phyloP scores from a whole-genome alignment of 2,797 vertebrate species.

The Sebastes flavidus region DNA sequence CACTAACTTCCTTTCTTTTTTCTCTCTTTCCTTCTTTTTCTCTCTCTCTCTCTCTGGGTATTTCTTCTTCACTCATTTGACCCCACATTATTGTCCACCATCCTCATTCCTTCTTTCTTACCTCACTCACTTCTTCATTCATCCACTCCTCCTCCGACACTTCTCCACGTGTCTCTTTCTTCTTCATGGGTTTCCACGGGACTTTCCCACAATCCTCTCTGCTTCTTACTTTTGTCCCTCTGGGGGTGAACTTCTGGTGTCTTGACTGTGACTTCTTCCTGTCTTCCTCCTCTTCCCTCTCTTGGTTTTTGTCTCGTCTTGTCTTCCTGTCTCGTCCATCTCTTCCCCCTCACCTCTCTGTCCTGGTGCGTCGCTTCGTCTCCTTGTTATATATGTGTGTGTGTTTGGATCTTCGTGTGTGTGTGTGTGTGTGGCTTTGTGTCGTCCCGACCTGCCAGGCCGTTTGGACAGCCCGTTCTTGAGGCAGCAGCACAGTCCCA shows the following conservation, averaged over 20 bases:
- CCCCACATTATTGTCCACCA: constrained; percentile 22
- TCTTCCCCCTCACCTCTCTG: constrained; percentile 20
- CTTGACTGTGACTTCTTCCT: constrained; percentile 4
- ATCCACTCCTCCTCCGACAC: not conserved
- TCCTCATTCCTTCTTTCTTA: constrained; percentile 12
- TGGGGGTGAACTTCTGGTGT: not conserved
- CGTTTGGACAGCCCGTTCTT: constrained; percentile 98
- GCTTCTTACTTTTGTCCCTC: not conserved
- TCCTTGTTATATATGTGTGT: constrained; percentile 21
- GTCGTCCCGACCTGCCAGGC: constrained; percentile 87
- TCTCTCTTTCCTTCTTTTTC: constrained; percentile 29
- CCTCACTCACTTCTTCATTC: constrained; percentile 2
- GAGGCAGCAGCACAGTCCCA: constrained; percentile 94
- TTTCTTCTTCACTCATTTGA: constrained; percentile 4
- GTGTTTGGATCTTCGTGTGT: constrained; percentile 15
- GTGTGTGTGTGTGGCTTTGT: constrained; percentile 39
- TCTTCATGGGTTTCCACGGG: not conserved
- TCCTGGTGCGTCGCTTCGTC: constrained; percentile 50
- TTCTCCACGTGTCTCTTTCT: not conserved
- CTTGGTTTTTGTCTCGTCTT: not conserved
- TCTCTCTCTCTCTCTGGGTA: constrained; percentile 30
- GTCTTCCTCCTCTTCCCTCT: constrained; percentile 6
- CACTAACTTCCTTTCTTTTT: constrained; percentile 57
- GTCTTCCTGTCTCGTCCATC: constrained; percentile 22
- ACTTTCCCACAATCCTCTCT: constrained; percentile 27